These are phyloP conservation scores for Netelia fuscicornis DNA, from an alignment of 2,888 invertebrate species.

Conservation along the genomic window DNA sequence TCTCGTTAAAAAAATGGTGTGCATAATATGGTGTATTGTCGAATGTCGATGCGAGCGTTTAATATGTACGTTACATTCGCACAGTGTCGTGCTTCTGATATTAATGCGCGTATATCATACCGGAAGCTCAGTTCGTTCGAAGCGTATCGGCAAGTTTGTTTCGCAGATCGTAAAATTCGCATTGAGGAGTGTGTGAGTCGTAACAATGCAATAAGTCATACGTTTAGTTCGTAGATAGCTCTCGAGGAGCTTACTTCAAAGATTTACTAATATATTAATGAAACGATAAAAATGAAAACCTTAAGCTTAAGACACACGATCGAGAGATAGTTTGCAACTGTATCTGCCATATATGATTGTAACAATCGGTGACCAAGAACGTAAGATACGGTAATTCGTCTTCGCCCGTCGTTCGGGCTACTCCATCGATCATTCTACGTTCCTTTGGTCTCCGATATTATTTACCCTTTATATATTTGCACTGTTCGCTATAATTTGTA, in stretches of 20 bases:
- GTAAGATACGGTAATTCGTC: conserved; percentile 6
- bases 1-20: conserved; percentile 48
- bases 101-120: conserved; percentile 42
- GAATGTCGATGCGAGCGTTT: conserved; percentile 30
- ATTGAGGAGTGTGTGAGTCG: conserved; percentile 33
- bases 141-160: conserved; percentile 6
- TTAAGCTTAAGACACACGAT: conserved; percentile 46
- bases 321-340: conserved; percentile 49
- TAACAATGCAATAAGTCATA: conserved; percentile 66
- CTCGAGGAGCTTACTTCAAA: conserved; percentile 57
- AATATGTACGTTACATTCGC: conserved; percentile 22
- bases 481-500: conserved; percentile 52
- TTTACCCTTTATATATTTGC: conserved; percentile 49
- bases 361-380: not conserved
- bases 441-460: conserved; percentile 32
- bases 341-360: conserved; percentile 31
- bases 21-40: conserved; percentile 37
- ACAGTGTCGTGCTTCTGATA: conserved; percentile 51
- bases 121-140: conserved; percentile 25
- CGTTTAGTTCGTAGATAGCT: conserved; percentile 58
- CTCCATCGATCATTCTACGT: conserved; percentile 23
- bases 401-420: conserved; percentile 7
- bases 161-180: conserved; percentile 37
- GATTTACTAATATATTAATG: conserved; percentile 61
- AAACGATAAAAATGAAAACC: conserved; percentile 11